Conservation (phyloP, 2,797 vertebrate species). For the Botia kubotai region DNA sequence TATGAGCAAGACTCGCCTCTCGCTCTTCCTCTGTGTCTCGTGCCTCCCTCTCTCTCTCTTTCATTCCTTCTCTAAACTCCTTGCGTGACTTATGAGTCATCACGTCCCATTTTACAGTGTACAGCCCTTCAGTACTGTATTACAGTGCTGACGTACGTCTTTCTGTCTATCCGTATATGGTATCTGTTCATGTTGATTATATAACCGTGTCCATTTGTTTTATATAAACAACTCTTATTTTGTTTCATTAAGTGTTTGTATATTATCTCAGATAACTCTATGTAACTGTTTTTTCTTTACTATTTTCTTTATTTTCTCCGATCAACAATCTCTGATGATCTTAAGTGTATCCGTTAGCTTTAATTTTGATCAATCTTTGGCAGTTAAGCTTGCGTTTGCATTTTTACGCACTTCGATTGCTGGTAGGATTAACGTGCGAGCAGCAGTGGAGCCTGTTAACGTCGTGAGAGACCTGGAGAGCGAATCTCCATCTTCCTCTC, state of each 20-base stretch:
- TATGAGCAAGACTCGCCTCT: constrained; percentile 20
- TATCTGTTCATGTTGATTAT: not conserved
- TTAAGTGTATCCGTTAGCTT: not conserved
- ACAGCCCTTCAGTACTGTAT: constrained; percentile 17
- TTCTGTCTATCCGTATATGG: not conserved
- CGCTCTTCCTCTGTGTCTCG: constrained; percentile 17
- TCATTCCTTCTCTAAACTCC: constrained; percentile 7
- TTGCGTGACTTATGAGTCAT: constrained; percentile 42
- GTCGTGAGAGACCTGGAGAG: constrained; percentile 51
- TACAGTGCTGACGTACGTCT: constrained; percentile 10
- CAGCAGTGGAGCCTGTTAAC: constrained; percentile 48
- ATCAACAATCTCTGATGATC: not conserved
- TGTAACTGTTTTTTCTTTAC: too few relatives aligned
- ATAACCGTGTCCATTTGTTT: not conserved
- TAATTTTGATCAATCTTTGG: constrained; percentile 15
- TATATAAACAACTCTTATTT: too few relatives aligned
- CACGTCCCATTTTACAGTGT: constrained; percentile 28
- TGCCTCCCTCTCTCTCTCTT: constrained; percentile 1
- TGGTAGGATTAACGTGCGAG: constrained; percentile 40
- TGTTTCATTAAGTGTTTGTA: too few relatives aligned
- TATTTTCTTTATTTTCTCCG: too few relatives aligned
- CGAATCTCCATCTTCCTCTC: constrained; percentile 20
- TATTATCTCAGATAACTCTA: too few relatives aligned
- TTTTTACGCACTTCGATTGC: constrained; percentile 51
- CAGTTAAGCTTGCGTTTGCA: constrained; percentile 44